phyloP scores from a whole-genome alignment of 1,140 invertebrate genomes.

The Diorhabda sublineata region DNA sequence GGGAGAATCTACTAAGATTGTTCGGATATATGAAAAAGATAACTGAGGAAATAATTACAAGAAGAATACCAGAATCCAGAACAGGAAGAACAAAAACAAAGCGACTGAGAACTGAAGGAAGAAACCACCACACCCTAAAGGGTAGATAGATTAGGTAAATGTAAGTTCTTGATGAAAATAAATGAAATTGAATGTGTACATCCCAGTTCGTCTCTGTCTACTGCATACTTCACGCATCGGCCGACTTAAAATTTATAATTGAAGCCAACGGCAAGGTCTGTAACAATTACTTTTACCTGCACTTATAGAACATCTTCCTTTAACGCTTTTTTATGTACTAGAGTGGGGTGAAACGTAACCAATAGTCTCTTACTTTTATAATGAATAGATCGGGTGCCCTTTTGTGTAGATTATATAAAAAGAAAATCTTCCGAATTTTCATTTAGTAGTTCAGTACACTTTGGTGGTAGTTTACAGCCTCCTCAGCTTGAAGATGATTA shows the following conservation, averaged over 20 bases:
- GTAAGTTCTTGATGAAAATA: no score
- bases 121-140: no score
- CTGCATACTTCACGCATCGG: not conserved
- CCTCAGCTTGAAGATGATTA: not conserved
- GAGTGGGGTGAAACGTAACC: not conserved
- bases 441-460: not conserved
- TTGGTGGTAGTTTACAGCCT: not conserved
- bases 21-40: no score
- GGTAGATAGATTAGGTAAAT: no score
- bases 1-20: no score
- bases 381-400: not conserved
- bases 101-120: no score
- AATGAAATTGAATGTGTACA: not conserved
- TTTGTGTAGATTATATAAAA: not conserved
- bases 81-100: no score
- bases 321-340: not conserved
- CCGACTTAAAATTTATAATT: not conserved
- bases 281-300: slow-evolving; percentile 1
- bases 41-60: no score
- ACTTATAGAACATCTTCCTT: slow-evolving; percentile 2
- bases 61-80: no score
- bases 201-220: not conserved
- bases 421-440: not conserved
- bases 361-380: not conserved
- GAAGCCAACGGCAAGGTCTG: not conserved